Base-by-base conservation (phyloP, 2,113 vertebrate genomes). In the Vireo altiloquus region DNA sequence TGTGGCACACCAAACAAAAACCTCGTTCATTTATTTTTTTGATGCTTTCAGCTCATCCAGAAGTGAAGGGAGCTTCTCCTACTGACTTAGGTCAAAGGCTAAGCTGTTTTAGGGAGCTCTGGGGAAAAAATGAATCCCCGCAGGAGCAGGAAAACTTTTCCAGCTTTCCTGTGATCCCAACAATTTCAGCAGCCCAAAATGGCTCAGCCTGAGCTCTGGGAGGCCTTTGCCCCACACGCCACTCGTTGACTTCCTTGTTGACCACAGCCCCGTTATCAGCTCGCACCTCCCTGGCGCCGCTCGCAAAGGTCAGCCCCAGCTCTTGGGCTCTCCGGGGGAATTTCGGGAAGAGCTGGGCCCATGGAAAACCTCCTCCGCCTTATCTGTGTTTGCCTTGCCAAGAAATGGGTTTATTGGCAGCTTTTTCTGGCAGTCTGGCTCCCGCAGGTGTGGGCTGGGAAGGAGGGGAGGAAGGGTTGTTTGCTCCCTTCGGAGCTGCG, bases 211-310 rank as follows among this genome's bases (percentile, higher is more conserved):
- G 74, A 6, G 2, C 6, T 28, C 5, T 24, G 13, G 82, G 65
- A 89, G 35, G 56, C 53, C 74, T 89, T 66, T 9, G 9, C 70
- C 87, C 23, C 63, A 20, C 24, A 54, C 28, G 7, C 10, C 22
- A 7, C 23, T 2, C 2, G 2, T 1, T 28, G 77, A 66, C 4
- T 89, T 70, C 64, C 74, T 50, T 28, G 50, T 39, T 78, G 72
- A 89, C 47, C 81, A 64, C 78, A 52, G 60, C 35, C 52, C 77
- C 15, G 21, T 47, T 92, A 84, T 94, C 90, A 87, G 89, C 59
- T 13, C 4, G 18, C n/a, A 23, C 61, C 92, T 27, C 49, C 82
- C 90, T 66, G 65, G 91, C 87, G 79, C 60, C 12, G 1, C 30
- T 87, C 16, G 18, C 72, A 6, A 22, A 71, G 64, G 64, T 39